These are phyloP conservation scores for Sprattus sprattus DNA, from an alignment of 2,113 vertebrate species.

Conservation along the genomic window DNA sequence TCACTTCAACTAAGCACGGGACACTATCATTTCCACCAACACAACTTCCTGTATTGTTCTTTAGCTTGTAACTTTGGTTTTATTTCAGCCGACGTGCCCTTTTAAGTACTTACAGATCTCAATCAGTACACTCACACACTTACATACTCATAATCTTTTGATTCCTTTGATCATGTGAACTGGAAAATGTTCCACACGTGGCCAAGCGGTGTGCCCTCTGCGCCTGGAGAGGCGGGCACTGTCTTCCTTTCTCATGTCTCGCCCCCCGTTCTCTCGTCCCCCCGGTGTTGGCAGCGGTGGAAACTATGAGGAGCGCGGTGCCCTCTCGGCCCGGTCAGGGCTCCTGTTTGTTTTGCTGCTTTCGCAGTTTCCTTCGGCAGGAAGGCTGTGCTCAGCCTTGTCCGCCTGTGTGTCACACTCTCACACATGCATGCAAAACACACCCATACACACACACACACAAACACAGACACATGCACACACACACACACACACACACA, in stretches of 20 bases:
- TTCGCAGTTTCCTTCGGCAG: constrained; percentile 62
- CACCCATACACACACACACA: background rate
- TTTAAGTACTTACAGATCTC: background rate
- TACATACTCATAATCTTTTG: background rate
- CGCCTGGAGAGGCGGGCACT: background rate
- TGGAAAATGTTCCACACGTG: background rate
- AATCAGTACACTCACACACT: background rate
- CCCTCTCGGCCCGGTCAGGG: background rate
- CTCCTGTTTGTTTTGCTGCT: constrained; percentile 18
- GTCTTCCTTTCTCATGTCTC: constrained; percentile 11
- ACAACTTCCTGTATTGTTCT: background rate
- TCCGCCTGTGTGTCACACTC: constrained; percentile 31
- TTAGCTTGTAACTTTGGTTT: background rate
- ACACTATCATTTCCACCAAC: background rate
- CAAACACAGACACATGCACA: background rate
- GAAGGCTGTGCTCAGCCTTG: constrained; percentile 49
- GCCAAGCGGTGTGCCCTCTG: background rate
- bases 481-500: background rate
- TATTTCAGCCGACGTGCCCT: background rate
- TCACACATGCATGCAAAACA: background rate
- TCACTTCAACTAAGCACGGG: background rate
- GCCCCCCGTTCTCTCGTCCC: background rate
- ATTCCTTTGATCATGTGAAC: background rate
- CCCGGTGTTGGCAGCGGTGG: background rate
- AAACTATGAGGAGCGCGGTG: background rate